Evolutionary conservation across 2,888 invertebrate genomes (phyloP).

Genomic region (Stegana nigrithorax): DNA sequence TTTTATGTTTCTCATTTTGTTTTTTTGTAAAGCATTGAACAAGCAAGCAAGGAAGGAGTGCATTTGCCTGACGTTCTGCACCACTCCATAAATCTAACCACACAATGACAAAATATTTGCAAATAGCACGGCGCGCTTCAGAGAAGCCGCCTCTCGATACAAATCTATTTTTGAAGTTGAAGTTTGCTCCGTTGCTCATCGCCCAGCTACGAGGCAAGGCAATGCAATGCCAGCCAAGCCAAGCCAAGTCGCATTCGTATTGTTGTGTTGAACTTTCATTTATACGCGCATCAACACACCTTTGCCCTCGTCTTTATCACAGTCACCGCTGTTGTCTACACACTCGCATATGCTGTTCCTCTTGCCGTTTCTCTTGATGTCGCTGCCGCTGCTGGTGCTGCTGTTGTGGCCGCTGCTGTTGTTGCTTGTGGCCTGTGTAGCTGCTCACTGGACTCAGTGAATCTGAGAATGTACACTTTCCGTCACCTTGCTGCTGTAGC

Average conservation of each 20-base stretch:
- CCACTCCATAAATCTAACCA: constrained; percentile 65
- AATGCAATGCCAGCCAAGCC: not conserved
- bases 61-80: constrained; percentile 45
- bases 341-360: too few species aligned
- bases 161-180: constrained; percentile 51
- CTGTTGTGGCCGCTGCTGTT: not conserved
- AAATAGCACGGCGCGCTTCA: constrained; percentile 64
- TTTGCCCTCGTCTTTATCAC: too few species aligned
- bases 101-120: constrained; percentile 67
- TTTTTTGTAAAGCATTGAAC: too few species aligned
- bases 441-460: constrained; percentile 1
- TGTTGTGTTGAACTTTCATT: too few species aligned
- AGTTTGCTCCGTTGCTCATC: not conserved
- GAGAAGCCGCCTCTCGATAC: constrained; percentile 62
- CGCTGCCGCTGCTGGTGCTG: not conserved
- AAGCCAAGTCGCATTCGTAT: constrained; percentile 4
- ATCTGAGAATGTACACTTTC: not conserved
- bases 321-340: too few species aligned
- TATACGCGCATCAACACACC: constrained; percentile 23
- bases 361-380: too few species aligned
- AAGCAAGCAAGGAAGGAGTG: constrained; percentile 36
- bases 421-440: too few species aligned
- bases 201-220: constrained; percentile 1
- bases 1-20: too few species aligned
- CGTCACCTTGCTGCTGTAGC: not conserved